A percentile compares a stretch with the other conserved stretches of the same genome.
Evolutionary conservation across 2,888 invertebrate species (phyloP).

Genomic region (Diaprepes abbreviatus): DNA sequence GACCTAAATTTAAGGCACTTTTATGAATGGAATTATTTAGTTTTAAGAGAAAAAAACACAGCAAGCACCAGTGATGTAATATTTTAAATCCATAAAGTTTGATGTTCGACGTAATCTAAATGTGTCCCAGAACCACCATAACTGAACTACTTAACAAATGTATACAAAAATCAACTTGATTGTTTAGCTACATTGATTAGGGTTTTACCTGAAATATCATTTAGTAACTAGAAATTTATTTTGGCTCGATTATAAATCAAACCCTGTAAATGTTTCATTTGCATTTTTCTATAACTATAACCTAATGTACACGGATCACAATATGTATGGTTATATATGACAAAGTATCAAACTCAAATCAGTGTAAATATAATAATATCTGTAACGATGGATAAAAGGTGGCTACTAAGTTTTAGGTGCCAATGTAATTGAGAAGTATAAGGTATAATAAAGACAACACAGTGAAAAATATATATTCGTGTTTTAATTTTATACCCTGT

Average conservation of each 20-base stretch:
- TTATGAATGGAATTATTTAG: too few species aligned
- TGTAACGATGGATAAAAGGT: slow-evolving; percentile 55
- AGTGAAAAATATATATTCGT: slow-evolving; percentile 15
- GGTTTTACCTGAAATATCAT: slow-evolving; percentile 12
- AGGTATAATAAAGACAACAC: slow-evolving; percentile 42
- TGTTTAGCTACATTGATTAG: not conserved
- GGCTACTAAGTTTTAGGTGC: slow-evolving; percentile 59
- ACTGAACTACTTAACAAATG: too few species aligned
- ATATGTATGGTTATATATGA: slow-evolving; percentile 36
- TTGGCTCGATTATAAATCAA: slow-evolving; percentile 27
- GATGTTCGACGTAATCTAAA: not conserved
- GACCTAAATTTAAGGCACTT: too few species aligned
- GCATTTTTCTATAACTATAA: slow-evolving; percentile 44
- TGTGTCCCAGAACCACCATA: slow-evolving; percentile 1
- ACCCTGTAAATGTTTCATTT: slow-evolving; percentile 44
- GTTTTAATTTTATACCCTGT: not conserved
- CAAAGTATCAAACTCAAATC: slow-evolving; percentile 54
- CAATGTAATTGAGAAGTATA: slow-evolving; percentile 57
- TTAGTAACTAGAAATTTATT: slow-evolving; percentile 28
- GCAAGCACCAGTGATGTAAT: too few species aligned
- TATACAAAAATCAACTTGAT: not conserved
- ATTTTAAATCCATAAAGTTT: not conserved
- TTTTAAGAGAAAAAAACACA: too few species aligned
- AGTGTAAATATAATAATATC: slow-evolving; percentile 52
- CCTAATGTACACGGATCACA: slow-evolving; percentile 30